Base-by-base conservation (phyloP, 2,888 invertebrate species). In the Pollenia griseotomentosa region DNA sequence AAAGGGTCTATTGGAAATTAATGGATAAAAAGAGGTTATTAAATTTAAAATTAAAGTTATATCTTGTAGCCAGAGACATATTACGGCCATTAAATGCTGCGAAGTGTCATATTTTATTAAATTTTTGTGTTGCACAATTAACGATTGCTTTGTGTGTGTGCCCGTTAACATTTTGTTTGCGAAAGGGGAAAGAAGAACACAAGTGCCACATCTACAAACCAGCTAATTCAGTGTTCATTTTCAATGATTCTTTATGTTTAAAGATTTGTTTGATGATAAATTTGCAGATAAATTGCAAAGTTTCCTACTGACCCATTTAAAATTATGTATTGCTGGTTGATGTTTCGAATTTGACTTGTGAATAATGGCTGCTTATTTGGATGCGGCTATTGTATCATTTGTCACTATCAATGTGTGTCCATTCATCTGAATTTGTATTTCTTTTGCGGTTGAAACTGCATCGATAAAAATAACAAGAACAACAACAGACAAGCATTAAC, bases 361-460 rank as follows among this genome's bases (percentile, higher is more conserved):
- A 33, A 33, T 33, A 33, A 33, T 46, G 46, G 5, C 2, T 14
- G 16, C 68, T 61, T 70, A 46, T 61, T 77, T 59, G 74, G 66
- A 12, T 68, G 55, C 33, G 19, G n/a, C 11, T 57, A 65, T 80
- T 75, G 70, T 46, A 51, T 68, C 75, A 78, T 65, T 79, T 87
- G 73, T 51, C 81, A 81, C 61, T 53, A 63, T 63, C 59, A 73
- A 42, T 65, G 48, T 57, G 51, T 79, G 63, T 48, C 55, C 61
- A 77, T 70, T 40, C 12, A 63, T 10, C 46, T 70, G 53, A 8
- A 75, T 53, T 48, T 7, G 12, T 10, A 57, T 79, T 57, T 46
- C 10, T 33, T 10, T 16, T 57, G 61, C 42, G 71, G 19, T 74
- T 23, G 75, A 6, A 80, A 79, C 53, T 40, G 53, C 61, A 71